These are phyloP conservation scores for Pterophyllum scalare DNA, from an alignment of 2,113 vertebrate species.

Conservation along the genomic window DNA sequence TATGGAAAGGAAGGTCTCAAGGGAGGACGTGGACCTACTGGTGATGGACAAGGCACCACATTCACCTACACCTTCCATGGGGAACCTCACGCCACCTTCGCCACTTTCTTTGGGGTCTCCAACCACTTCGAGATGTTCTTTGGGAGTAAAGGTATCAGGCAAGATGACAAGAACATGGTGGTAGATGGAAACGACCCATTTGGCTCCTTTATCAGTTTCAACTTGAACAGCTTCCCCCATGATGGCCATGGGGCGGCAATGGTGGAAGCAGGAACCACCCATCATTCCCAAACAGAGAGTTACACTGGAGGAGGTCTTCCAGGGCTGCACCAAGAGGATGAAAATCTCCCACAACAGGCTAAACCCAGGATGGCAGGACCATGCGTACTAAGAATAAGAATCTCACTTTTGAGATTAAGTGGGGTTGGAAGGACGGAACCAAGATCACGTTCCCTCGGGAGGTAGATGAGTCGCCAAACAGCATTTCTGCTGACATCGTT, in stretches of 20 bases:
- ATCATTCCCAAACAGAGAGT: conserved; percentile 95
- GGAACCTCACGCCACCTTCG: conserved; percentile 96
- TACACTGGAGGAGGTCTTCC: conserved; percentile 95
- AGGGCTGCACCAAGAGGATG: conserved; percentile 95
- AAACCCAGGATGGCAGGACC: conserved; percentile 93
- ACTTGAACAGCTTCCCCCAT: conserved; percentile 94
- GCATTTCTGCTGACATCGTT: conserved; percentile 96
- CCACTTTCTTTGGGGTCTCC: conserved; percentile 95
- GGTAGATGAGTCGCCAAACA: conserved; percentile 91
- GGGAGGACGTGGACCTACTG: conserved; percentile 88
- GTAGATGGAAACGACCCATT: conserved; percentile 93
- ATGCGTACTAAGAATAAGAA: conserved; percentile 96
- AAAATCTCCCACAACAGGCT: conserved; percentile 95
- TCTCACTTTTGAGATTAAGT: conserved; percentile 96
- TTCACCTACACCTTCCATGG: conserved; percentile 98
- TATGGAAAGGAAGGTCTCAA: conserved; percentile 85
- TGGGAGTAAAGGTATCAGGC: conserved; percentile 89
- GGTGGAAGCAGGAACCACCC: conserved; percentile 94
- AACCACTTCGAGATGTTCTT: conserved; percentile 99
- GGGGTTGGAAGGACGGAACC: conserved; percentile 98
- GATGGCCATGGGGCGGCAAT: conserved; percentile 89
- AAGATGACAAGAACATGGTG: conserved; percentile 96
- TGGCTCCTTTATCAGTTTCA: conserved; percentile 91
- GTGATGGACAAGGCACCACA: conserved; percentile 90
- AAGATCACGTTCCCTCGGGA: conserved; percentile 98